Percentiles rank a stretch among this genome's conserved stretches.
phyloP scores from a whole-genome alignment of 2,113 vertebrate species.

The mouse (Mus musculus) region GRCm39 chr16:66130001-66130500 shows the following conservation, averaged over 20 bases:
- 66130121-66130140: background rate
- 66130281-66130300: background rate
- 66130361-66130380: background rate
- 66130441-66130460: background rate
- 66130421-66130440: background rate
- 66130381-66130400: background rate
- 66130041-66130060: background rate
- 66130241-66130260: background rate
- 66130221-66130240: background rate
- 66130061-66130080: background rate
- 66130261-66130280: background rate
- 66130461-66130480: background rate
- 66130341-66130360: background rate
- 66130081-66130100: background rate
- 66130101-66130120: background rate
- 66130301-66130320: background rate
- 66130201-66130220: background rate
- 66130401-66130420: no score
- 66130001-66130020: background rate
- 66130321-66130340: background rate
- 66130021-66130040: background rate
- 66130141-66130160: rapidly evolving
- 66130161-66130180: background rate
- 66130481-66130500: background rate
- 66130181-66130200: rapidly evolving